Conservation (phyloP, 2,113 vertebrate genomes). For the Polypterus bichir region DNA sequence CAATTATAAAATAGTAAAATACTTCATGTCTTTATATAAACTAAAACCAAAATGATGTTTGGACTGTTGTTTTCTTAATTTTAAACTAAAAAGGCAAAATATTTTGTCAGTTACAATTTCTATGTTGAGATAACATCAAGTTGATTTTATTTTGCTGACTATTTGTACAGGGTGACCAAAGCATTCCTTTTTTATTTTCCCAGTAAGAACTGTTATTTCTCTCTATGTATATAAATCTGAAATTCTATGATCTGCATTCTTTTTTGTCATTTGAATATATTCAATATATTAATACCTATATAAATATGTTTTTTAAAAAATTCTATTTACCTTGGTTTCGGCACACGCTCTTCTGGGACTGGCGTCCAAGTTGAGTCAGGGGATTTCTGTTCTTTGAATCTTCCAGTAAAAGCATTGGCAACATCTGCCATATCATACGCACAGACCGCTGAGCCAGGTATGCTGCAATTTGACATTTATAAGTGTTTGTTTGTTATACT, state of each 20-base stretch:
- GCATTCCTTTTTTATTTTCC: constrained; percentile 2
- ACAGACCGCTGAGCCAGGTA: constrained; percentile 93
- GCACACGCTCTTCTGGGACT: constrained; percentile 86
- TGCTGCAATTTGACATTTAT: constrained; percentile 58
- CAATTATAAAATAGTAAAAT: too few species aligned
- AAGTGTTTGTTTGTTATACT: constrained; percentile 35
- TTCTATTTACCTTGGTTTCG: constrained; percentile 74
- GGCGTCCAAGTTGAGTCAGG: constrained; percentile 94
- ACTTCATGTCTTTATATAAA: too few species aligned
- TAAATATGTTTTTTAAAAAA: background rate
- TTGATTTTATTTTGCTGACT: too few species aligned
- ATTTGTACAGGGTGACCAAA: background rate
- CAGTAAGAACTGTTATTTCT: background rate
- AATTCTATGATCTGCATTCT: constrained; percentile 9
- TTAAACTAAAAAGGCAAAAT: too few species aligned
- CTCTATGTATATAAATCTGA: constrained; percentile 1
- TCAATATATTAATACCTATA: too few species aligned
- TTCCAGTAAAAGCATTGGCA: constrained; percentile 81
- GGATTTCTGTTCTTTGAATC: constrained; percentile 97
- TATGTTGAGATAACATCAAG: too few species aligned
- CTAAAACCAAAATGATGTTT: too few species aligned
- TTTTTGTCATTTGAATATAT: too few species aligned
- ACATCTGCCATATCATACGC: constrained; percentile 94
- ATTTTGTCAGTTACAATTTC: too few species aligned
- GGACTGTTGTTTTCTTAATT: too few species aligned